Conservation (phyloP, 2,888 invertebrate species). For the Ecdyonurus torrentis region DNA sequence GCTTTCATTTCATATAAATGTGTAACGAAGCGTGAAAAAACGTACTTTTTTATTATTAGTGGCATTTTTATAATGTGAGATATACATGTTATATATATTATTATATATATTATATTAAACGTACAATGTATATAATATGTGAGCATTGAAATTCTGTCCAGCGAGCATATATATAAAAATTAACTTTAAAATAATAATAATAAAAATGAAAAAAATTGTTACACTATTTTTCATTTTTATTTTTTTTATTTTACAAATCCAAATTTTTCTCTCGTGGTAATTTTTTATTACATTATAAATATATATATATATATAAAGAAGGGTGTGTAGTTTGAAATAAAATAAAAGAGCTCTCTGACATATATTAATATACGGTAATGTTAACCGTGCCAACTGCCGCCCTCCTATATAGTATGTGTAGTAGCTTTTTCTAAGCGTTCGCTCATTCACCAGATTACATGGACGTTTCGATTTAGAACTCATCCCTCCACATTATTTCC, state of each 20-base stretch:
- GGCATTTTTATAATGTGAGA: background rate
- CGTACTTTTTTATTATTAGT: background rate
- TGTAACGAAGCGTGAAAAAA: background rate
- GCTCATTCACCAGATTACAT: background rate
- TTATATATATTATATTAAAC: too few species aligned
- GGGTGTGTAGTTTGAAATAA: too few species aligned
- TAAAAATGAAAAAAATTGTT: background rate
- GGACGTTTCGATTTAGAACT: background rate
- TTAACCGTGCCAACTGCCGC: background rate
- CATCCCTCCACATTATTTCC: background rate
- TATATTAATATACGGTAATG: constrained; percentile 1
- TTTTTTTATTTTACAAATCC: background rate
- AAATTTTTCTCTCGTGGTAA: background rate
- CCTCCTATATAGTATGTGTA: background rate
- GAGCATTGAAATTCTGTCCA: constrained; percentile 1
- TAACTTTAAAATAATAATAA: constrained; percentile 2
- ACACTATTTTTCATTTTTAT: background rate
- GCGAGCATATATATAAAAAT: background rate
- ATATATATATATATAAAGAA: background rate
- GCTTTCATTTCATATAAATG: background rate
- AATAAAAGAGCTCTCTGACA: too few species aligned
- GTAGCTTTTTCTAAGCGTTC: background rate
- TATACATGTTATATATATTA: too few species aligned
- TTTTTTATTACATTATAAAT: constrained; percentile 1
- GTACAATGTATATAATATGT: too few species aligned